Conservation (phyloP, 2,797 vertebrate species). For the Molossus alvarezi region DNA sequence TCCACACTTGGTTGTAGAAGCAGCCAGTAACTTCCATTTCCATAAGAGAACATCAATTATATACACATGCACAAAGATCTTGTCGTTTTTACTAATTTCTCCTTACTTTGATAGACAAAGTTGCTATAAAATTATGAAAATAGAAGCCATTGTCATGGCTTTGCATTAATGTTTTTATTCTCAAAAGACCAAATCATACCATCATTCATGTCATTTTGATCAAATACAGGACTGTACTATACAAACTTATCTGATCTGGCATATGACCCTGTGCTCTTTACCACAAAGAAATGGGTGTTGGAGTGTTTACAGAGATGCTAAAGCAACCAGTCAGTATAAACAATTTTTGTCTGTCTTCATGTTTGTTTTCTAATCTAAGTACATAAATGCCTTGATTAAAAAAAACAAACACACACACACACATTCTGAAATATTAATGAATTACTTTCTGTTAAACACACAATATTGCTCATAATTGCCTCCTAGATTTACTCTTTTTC, state of each 20-base stretch:
- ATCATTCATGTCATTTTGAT: neutral
- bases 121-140: conserved; percentile 31
- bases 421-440: neutral
- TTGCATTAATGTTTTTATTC: conserved; percentile 22
- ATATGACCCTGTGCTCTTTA: neutral
- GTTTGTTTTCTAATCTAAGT: neutral
- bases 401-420: neutral
- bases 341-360: neutral
- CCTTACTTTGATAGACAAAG: neutral
- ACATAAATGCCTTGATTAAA: neutral
- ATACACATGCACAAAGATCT: neutral
- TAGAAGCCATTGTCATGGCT: neutral
- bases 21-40: neutral
- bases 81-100: neutral
- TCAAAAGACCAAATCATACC: neutral
- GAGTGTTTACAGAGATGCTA: neutral
- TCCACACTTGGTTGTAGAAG: neutral
- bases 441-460: neutral
- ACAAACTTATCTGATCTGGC: neutral
- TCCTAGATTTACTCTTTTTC: neutral
- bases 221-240: neutral
- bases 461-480: neutral
- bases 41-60: neutral
- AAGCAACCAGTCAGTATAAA: neutral
- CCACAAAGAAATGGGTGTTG: neutral